These are phyloP conservation scores for Drosophila varians DNA, from an alignment of 1,140 invertebrate species.

Conservation along the genomic window DNA sequence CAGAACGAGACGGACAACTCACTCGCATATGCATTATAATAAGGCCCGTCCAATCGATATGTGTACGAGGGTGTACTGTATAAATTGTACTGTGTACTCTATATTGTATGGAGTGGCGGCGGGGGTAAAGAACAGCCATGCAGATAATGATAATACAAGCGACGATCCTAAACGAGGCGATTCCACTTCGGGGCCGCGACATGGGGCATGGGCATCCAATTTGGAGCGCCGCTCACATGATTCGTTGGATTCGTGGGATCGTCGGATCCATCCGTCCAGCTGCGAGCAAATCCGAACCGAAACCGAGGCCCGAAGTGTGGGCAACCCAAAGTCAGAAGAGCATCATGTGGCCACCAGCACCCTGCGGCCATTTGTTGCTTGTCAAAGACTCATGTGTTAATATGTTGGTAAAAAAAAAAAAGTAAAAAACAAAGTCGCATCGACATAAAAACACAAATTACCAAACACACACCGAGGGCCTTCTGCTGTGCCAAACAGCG, in stretches of 20 bases:
- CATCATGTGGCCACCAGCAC: slow-evolving; percentile 69
- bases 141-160: slow-evolving; percentile 41
- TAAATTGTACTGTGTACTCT: neutral
- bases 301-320: slow-evolving; percentile 5
- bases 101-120: neutral
- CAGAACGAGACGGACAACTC: slow-evolving; percentile 37
- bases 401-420: slow-evolving; percentile 60
- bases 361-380: slow-evolving; percentile 45
- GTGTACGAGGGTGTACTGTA: neutral
- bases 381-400: slow-evolving; percentile 76
- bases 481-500: too few species aligned
- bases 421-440: slow-evolving; percentile 2
- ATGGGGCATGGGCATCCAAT: slow-evolving; percentile 56
- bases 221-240: slow-evolving; percentile 69
- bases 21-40: slow-evolving; percentile 59
- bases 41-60: slow-evolving; percentile 47
- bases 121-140: slow-evolving; percentile 12
- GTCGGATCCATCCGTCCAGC: slow-evolving; percentile 41
- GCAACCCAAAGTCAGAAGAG: slow-evolving; percentile 38
- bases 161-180: slow-evolving; percentile 38
- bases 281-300: slow-evolving; percentile 20
- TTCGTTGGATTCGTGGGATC: slow-evolving; percentile 26
- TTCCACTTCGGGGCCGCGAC: slow-evolving; percentile 27
- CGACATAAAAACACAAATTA: neutral
- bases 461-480: neutral